Evolutionary conservation across 2,888 invertebrate genomes (phyloP).

Genomic region (Leucoma salicis): DNA sequence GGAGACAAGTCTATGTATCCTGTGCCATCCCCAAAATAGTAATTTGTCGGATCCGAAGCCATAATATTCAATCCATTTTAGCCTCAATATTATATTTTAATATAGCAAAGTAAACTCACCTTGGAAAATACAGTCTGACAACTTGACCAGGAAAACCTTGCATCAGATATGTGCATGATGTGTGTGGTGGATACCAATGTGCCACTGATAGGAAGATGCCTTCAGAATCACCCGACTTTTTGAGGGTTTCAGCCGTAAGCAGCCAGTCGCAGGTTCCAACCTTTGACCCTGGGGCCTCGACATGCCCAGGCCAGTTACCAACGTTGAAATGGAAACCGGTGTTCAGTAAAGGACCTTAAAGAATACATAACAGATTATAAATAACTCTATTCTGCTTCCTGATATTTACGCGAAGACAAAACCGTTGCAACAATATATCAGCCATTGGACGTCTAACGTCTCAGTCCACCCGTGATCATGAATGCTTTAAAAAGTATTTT

Average conservation of each 20-base stretch:
- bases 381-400: too few relatives aligned
- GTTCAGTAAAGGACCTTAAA: conserved; percentile 90
- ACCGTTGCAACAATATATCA: too few relatives aligned
- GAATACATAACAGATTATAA: not conserved
- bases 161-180: conserved; percentile 95
- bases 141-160: conserved; percentile 93
- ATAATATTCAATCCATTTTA: too few relatives aligned
- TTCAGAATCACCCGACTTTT: conserved; percentile 90
- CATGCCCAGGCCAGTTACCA: conserved; percentile 96
- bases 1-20: too few relatives aligned
- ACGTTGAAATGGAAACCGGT: conserved; percentile 98
- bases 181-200: conserved; percentile 97
- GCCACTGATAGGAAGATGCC: conserved; percentile 95
- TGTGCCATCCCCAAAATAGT: too few relatives aligned
- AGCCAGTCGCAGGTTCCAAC: conserved; percentile 95
- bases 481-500: too few relatives aligned
- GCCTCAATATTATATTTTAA: too few relatives aligned
- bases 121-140: conserved; percentile 94
- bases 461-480: too few relatives aligned
- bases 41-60: too few relatives aligned
- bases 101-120: conserved; percentile 79
- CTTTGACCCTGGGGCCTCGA: conserved; percentile 92
- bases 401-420: too few relatives aligned
- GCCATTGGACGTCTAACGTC: too few relatives aligned
- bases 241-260: conserved; percentile 90